Conservation (phyloP, 2,113 vertebrate genomes). For the Chionodraco myersi region DNA sequence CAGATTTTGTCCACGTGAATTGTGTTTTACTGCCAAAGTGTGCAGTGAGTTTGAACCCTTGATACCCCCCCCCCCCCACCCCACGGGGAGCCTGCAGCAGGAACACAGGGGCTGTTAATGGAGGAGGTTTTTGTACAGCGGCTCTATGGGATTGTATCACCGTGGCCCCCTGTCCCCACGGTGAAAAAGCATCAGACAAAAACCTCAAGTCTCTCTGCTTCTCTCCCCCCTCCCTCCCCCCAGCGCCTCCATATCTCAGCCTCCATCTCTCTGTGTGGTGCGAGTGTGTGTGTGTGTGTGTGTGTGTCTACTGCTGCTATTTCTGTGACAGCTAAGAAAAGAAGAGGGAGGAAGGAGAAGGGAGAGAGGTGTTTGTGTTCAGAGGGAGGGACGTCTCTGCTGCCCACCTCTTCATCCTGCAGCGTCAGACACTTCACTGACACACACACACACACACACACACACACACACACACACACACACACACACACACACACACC, state of each 20-base stretch:
- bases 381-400: conserved; percentile 57
- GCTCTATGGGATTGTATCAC: conserved; percentile 85
- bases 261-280: conserved; percentile 54
- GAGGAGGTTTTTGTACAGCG: conserved; percentile 92
- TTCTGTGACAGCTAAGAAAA: conserved; percentile 76
- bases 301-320: conserved; percentile 70
- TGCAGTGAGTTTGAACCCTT: background rate
- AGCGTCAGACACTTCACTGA: background rate
- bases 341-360: conserved; percentile 21
- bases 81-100: background rate
- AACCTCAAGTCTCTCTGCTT: conserved; percentile 73
- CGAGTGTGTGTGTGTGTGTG: no score
- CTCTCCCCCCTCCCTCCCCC: conserved; percentile 36
- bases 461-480: no score
- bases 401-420: conserved; percentile 51
- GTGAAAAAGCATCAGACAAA: conserved; percentile 88
- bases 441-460: no score
- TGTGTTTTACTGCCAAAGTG: background rate
- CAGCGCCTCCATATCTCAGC: conserved; percentile 64
- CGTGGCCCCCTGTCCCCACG: conserved; percentile 91
- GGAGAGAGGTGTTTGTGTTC: conserved; percentile 15
- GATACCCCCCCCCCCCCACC: background rate
- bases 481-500: no score
- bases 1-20: background rate
- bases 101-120: conserved; percentile 34